phyloP scores from a whole-genome alignment of 2,113 vertebrate genomes.

The Grantiella picta region DNA sequence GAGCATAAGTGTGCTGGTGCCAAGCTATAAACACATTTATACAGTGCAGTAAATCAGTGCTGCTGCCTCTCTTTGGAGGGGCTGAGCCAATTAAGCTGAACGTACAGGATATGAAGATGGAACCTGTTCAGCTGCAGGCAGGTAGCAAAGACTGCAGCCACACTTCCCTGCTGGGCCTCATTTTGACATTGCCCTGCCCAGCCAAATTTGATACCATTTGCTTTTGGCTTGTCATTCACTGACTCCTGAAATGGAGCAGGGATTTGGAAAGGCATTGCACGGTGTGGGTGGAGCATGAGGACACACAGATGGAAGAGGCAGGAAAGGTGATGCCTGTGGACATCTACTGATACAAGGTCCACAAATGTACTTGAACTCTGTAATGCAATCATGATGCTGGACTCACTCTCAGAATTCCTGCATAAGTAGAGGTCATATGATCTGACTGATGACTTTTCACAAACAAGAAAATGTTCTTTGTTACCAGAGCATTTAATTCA shows the following conservation, averaged over 20 bases:
- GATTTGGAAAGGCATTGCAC: not conserved
- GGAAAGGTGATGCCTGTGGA: not conserved
- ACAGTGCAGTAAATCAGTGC: conserved; percentile 32
- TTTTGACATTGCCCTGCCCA: not conserved
- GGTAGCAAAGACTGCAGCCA: not conserved
- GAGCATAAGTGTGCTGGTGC: conserved; percentile 1
- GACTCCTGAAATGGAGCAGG: not conserved
- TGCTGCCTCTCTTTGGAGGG: not conserved
- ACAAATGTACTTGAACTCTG: not conserved
- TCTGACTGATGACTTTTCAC: not conserved
- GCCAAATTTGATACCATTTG: not conserved
- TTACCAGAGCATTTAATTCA: not conserved
- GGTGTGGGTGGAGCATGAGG: rapidly evolving
- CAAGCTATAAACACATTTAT: conserved; percentile 65
- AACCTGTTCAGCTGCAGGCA: not conserved
- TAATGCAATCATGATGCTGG: not conserved
- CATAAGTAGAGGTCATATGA: not conserved
- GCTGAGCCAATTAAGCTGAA: not conserved
- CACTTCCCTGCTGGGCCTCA: not conserved
- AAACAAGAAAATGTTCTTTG: not conserved
- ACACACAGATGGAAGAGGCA: not conserved
- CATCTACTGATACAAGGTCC: not conserved
- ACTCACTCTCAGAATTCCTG: not conserved
- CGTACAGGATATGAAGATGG: not conserved
- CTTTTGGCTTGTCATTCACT: not conserved